Percentiles rank a stretch among this genome's conserved stretches.
Conservation (phyloP, 2,888 invertebrate genomes). For the Penaeus monodon region DNA sequence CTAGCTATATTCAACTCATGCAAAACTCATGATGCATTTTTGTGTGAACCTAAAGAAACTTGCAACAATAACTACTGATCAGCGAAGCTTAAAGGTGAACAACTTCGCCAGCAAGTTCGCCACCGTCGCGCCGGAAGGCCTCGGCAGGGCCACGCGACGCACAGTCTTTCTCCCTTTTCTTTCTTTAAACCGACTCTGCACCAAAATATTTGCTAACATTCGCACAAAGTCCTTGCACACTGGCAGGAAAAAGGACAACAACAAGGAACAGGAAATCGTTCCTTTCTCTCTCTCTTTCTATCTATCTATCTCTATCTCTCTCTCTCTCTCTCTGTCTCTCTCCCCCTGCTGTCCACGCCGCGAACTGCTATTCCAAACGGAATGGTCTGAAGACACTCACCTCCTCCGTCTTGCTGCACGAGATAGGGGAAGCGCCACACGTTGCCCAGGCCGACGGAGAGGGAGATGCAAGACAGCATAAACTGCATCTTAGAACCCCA, state of each 20-base stretch:
- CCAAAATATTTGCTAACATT: neutral
- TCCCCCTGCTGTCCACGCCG: neutral
- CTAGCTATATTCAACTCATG: neutral
- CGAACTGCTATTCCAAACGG: neutral
- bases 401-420: conserved; percentile 77
- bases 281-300: neutral
- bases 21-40: neutral
- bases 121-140: no score
- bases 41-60: no score
- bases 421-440: conserved; percentile 78
- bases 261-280: neutral
- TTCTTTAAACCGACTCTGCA: neutral
- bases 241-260: neutral
- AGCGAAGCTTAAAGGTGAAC: no score
- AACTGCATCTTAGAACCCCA: conserved; percentile 70
- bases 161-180: no score
- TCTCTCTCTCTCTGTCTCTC: no score
- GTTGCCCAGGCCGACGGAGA: conserved; percentile 77
- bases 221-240: neutral
- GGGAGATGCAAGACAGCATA: conserved; percentile 77
- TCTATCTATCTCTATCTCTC: neutral
- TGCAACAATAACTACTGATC: no score
- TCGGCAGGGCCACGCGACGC: no score
- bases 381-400: conserved; percentile 68
- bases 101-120: no score